Evolutionary conservation across 2,797 vertebrate genomes (phyloP), one percentile per base, ranked within the genome.

Genomic region (Channallabes apus): DNA sequence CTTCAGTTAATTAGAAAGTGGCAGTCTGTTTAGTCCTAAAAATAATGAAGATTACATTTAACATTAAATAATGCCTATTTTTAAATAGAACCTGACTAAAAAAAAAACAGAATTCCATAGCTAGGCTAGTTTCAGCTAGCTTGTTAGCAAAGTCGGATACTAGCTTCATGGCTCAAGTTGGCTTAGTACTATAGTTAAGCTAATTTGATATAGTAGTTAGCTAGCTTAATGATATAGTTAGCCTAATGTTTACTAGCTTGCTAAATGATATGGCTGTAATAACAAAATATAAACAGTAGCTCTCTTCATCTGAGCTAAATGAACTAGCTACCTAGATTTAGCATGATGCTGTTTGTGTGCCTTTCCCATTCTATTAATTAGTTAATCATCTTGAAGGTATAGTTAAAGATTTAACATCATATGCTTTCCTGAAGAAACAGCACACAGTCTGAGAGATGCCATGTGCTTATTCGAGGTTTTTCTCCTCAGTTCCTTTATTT

Each of bases 121-220:
- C 27, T 24, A 41, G 38, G 20, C 69, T 72, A 24, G 17, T 24
- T 20, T 54, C 27, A 54, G 46, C 41, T 61, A 78, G 9, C 29
- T 56, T 56, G n/a, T 32, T 77, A 35, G 75, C 75, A 59, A 77
- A 77, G 56, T 77, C 24, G 29, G n/a, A 56, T 77, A 35, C 29
- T 20, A 17, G 51, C 20, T 29, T 76, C 58, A 29, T 77, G 29
- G 59, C 20, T 0, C 18, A 18, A 29, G 29, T 24, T 54, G 3
- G 6, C 71, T 24, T 72, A 14, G 24, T 24, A 24, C 4, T 27
- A 32, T 59, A 18, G 14, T 4, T 18, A 56, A 8, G 51, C n/a
- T 29, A 35, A 22, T 24, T 29, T 75, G 15, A 29, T 56, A 75
- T 56, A 75, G 27, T 76, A 1, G 27, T 29, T 18, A 20, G 27